Base-by-base conservation (phyloP, 64 coral and sea anemone genomes). In the Montipora capricornis region DNA sequence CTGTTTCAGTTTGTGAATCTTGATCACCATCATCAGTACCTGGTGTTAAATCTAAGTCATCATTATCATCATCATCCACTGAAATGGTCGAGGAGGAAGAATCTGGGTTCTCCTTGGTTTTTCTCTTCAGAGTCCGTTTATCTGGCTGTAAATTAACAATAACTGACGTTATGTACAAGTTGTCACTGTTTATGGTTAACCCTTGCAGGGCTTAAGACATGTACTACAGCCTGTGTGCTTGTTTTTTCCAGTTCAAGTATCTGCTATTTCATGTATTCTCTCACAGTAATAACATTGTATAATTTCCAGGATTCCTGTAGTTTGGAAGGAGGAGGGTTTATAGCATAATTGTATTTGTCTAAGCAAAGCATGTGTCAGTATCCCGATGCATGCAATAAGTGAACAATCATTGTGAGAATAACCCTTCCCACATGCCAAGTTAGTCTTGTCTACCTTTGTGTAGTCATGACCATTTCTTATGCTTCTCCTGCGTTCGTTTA, bases 401-500 rank as follows among this genome's bases (percentile, higher is more conserved):
- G 13, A 68, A 68, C 13, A 68, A 11, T 68, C 10, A 68, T 68
- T 29, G 16, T 4, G 16, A 5, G 3, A 5, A 68, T 68, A 68
- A 4, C 66, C 10, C 4, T 16, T 68, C 66, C 66, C 66, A 68
- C 66, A 14, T 68, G 10, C 66, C 0, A 68, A 68, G 66, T 68
- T 68, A 68, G 66, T 68, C 17, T 68, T 4, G 1, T 68, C 55
- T 88, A 88, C 75, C 50, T 90, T 57, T 51, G 78, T 83, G 67
- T 92, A 92, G 20, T 92, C 90, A 92, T 92, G 89, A 48, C 89
- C 79, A 47, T 80, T 69, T 49, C 64, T 20, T 7, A 91, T 81
- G 45, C 71, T 22, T 70, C 77, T 78, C 14, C 78, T 81, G n/a
- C 78, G 66, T 73, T 91, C 78, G 71, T 91, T 91, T 17, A 91